A percentile compares a stretch with the other conserved stretches of the same genome.
Evolutionary conservation across 1,140 invertebrate genomes (phyloP).

Genomic region (Melanaphis sacchari): DNA sequence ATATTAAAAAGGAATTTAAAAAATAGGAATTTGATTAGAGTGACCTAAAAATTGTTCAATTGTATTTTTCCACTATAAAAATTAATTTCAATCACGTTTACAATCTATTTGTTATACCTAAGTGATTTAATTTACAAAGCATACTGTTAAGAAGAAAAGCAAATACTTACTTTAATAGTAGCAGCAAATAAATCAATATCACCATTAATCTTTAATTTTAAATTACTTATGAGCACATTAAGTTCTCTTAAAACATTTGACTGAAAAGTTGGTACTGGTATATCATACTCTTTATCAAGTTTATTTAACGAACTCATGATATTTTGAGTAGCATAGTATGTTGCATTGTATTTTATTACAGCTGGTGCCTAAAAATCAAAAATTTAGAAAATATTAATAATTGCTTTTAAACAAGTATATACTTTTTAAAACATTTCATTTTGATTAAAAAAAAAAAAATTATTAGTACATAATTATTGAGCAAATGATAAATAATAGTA

Average conservation of each 20-base stretch:
- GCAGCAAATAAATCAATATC: slow-evolving; percentile 29
- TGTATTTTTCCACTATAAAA: too few species aligned
- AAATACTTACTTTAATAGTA: slow-evolving; percentile 28
- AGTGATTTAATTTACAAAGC: too few species aligned
- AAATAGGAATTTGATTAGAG: too few species aligned
- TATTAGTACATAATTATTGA: too few species aligned
- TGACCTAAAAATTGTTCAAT: too few species aligned
- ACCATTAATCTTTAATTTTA: slow-evolving; percentile 34
- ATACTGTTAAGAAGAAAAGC: not conserved
- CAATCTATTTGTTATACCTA: not conserved
- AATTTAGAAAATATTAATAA: not conserved
- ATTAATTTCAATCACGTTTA: not conserved
- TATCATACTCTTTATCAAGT: slow-evolving; percentile 32
- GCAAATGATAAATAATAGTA: too few species aligned
- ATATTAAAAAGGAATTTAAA: too few species aligned
- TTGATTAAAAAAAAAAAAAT: not conserved
- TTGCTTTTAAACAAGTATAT: not conserved
- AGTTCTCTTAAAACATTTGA: slow-evolving; percentile 41
- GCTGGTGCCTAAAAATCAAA: not conserved
- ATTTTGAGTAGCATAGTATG: slow-evolving; percentile 13
- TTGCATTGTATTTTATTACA: not conserved
- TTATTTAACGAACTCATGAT: not conserved
- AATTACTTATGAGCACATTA: slow-evolving; percentile 18
- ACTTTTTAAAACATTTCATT: not conserved
- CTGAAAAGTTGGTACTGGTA: not conserved